Evolutionary conservation across 2,113 vertebrate species (phyloP).

Genomic region (Amazona guildingii): DNA sequence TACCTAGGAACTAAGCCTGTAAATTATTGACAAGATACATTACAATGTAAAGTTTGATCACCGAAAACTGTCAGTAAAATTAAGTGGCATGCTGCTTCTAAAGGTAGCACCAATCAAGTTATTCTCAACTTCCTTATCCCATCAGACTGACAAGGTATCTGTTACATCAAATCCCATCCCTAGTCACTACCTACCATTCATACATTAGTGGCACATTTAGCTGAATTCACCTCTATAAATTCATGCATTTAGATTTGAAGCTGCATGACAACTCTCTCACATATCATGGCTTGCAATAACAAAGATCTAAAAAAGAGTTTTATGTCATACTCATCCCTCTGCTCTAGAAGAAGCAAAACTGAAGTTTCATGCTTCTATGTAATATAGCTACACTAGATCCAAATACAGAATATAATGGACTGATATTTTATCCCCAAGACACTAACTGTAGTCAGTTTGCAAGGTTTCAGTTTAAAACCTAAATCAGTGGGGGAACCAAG

Average conservation of each 20-base stretch:
- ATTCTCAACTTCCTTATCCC: not conserved
- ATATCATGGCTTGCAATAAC: not conserved
- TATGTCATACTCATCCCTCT: not conserved
- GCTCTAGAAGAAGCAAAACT: not conserved
- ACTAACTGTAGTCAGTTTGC: not conserved
- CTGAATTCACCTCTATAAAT: not conserved
- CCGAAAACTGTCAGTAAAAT: not conserved
- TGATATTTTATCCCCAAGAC: slow-evolving; percentile 1
- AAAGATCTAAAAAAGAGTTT: not conserved
- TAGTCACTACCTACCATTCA: not conserved
- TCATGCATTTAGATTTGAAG: not conserved
- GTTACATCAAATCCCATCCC: not conserved
- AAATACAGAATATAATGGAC: not conserved
- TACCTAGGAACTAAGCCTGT: slow-evolving; percentile 25
- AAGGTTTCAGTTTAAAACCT: not conserved
- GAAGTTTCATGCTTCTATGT: not conserved
- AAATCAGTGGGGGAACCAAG: slow-evolving; percentile 19
- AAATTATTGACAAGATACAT: not conserved
- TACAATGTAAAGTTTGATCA: not conserved
- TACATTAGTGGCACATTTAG: not conserved
- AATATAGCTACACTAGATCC: not conserved
- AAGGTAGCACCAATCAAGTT: not conserved
- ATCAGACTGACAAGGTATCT: not conserved
- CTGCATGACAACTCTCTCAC: not conserved
- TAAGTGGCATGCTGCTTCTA: not conserved